Evolutionary conservation across 2,888 invertebrate species (phyloP).

Genomic region (Drosophila greeni): DNA sequence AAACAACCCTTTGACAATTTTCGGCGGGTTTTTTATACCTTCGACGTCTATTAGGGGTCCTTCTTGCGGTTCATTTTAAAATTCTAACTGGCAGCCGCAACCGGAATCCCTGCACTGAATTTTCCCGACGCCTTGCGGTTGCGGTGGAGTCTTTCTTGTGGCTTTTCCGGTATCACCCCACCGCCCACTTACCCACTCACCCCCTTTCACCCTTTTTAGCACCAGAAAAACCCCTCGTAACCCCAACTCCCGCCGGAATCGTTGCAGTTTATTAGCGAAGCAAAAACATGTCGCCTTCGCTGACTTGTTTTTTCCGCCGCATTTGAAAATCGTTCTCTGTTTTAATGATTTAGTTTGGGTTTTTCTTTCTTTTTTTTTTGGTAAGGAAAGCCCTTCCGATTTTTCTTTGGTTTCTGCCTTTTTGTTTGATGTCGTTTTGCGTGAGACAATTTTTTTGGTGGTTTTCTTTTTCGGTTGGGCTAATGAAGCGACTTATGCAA

Average conservation of each 20-base stretch:
- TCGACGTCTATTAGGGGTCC: conserved; percentile 44
- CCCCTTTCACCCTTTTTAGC: conserved; percentile 9
- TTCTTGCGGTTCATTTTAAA: conserved; percentile 40
- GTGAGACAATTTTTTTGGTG: conserved; percentile 38
- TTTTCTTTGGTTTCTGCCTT: conserved; percentile 40
- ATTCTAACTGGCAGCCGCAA: conserved; percentile 41
- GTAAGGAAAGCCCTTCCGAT: neutral
- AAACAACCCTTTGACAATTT: conserved; percentile 61
- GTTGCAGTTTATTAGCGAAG: conserved; percentile 71
- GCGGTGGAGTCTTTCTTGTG: conserved; percentile 52
- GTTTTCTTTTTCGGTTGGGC: conserved; percentile 35
- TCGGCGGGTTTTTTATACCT: conserved; percentile 32
- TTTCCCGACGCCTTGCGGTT: conserved; percentile 61
- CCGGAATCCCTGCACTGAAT: conserved; percentile 32
- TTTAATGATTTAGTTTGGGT: conserved; percentile 63
- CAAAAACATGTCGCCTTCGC: conserved; percentile 63
- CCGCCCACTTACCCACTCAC: conserved; percentile 3
- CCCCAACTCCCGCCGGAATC: conserved; percentile 46
- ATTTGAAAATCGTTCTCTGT: conserved; percentile 36
- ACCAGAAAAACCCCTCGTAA: neutral
- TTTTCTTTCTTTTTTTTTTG: conserved; percentile 7
- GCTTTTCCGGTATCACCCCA: conserved; percentile 32
- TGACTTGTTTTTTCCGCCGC: conserved; percentile 35
- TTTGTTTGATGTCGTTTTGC: conserved; percentile 59
- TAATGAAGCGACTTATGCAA: conserved; percentile 73